phyloP scores from a whole-genome alignment of 1,140 invertebrate species.

The Macrostomum lignano region DNA sequence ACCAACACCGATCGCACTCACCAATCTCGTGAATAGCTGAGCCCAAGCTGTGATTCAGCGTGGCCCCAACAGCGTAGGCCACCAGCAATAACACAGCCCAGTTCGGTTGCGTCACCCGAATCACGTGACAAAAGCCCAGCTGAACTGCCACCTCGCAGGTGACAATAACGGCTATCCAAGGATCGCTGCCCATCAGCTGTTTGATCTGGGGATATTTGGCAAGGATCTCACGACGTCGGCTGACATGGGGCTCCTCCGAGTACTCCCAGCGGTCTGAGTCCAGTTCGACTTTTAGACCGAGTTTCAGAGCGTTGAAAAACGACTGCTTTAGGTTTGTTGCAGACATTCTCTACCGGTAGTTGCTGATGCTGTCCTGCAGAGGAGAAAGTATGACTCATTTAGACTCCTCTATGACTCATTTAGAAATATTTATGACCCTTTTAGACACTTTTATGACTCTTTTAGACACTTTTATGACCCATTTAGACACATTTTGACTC shows the following conservation, averaged over 20 bases:
- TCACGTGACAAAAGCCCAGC: neutral
- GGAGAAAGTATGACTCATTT: too few species aligned
- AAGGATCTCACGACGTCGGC: slow-evolving; percentile 62
- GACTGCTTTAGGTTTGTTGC: too few species aligned
- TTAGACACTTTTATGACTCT: too few species aligned
- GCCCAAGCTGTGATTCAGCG: slow-evolving; percentile 23
- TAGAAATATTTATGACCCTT: too few species aligned
- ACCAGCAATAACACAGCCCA: slow-evolving; percentile 13
- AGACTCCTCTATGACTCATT: too few species aligned
- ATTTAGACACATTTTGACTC: too few species aligned
- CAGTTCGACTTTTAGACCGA: neutral
- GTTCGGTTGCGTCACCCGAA: slow-evolving; percentile 20
- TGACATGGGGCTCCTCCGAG: slow-evolving; percentile 83
- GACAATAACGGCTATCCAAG: slow-evolving; percentile 64
- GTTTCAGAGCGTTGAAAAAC: slow-evolving; percentile 1
- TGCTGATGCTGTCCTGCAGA: too few species aligned
- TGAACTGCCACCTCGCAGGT: slow-evolving; percentile 41
- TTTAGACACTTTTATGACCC: too few species aligned
- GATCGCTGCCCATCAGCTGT: slow-evolving; percentile 66
- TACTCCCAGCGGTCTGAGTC: slow-evolving; percentile 27
- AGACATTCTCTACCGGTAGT: too few species aligned
- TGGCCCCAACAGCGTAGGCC: slow-evolving; percentile 25
- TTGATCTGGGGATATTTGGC: slow-evolving; percentile 88
- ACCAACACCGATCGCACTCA: too few species aligned
- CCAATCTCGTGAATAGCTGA: slow-evolving; percentile 28